Conservation (phyloP, 2,888 invertebrate species). For the Seladonia tumulorum region DNA sequence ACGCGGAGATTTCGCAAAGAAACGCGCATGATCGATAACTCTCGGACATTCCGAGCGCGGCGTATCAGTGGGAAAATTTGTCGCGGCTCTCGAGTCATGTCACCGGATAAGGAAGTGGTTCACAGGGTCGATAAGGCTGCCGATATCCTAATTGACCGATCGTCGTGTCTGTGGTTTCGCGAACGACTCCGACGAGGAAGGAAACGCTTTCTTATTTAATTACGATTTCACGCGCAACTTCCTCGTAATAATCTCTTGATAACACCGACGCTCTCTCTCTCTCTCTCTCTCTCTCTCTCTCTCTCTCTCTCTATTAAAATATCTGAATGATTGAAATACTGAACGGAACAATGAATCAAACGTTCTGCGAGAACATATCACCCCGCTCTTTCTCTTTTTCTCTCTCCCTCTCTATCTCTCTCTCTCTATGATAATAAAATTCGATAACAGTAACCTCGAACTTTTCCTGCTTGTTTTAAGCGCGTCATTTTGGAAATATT, state of each 20-base stretch:
- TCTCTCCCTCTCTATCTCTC: too few relatives aligned
- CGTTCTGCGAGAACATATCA: too few relatives aligned
- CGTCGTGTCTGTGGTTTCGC: neutral
- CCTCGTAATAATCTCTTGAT: neutral
- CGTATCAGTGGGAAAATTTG: constrained; percentile 58
- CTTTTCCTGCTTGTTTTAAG: neutral
- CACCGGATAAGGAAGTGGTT: constrained; percentile 70
- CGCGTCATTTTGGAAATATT: neutral
- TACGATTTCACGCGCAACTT: neutral
- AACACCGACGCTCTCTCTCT: too few relatives aligned
- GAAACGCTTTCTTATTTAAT: constrained; percentile 5
- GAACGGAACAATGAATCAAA: neutral
- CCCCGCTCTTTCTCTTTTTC: too few relatives aligned
- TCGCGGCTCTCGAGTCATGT: constrained; percentile 44
- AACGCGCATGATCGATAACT: constrained; percentile 4
- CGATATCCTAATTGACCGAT: constrained; percentile 43
- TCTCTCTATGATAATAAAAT: too few relatives aligned
- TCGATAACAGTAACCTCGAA: neutral
- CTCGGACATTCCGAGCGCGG: constrained; percentile 26
- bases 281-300: too few relatives aligned
- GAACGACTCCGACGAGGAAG: neutral
- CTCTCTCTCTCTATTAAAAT: too few relatives aligned
- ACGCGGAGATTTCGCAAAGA: neutral
- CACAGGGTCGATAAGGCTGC: constrained; percentile 57
- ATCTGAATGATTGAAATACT: neutral